Conservation (phyloP, 2,113 vertebrate species). For the Herpetotheres cachinnans region DNA sequence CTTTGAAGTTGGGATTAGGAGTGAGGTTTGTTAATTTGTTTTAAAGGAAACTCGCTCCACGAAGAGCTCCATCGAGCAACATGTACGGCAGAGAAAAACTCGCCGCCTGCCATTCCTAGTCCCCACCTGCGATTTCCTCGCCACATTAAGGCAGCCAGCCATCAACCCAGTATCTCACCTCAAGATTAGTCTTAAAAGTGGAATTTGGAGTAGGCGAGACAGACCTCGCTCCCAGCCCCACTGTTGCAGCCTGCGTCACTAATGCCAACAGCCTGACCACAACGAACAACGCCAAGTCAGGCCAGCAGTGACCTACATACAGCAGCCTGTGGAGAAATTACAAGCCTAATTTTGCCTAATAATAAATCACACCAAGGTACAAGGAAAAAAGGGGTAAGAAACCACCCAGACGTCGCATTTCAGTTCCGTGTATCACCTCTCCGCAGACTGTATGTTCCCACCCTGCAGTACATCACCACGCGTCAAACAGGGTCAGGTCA, state of each 20-base stretch:
- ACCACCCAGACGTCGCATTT: background rate
- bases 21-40: background rate
- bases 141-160: background rate
- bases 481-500: background rate
- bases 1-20: background rate
- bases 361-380: background rate
- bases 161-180: background rate
- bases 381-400: background rate
- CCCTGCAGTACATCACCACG: background rate
- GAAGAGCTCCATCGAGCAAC: background rate
- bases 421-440: background rate
- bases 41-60: background rate
- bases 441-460: background rate
- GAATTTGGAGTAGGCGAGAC: background rate
- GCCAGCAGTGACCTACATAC: constrained; percentile 39
- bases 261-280: constrained; percentile 1
- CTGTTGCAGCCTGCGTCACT: background rate
- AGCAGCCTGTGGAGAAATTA: background rate
- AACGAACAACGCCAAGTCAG: background rate
- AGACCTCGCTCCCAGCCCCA: background rate
- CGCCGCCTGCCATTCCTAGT: too few relatives aligned
- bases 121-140: accelerated
- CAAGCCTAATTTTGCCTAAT: background rate
- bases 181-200: constrained; percentile 16
- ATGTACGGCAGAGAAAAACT: accelerated